Conservation (phyloP, 2,797 vertebrate species). For the Oophaga sylvatica region DNA sequence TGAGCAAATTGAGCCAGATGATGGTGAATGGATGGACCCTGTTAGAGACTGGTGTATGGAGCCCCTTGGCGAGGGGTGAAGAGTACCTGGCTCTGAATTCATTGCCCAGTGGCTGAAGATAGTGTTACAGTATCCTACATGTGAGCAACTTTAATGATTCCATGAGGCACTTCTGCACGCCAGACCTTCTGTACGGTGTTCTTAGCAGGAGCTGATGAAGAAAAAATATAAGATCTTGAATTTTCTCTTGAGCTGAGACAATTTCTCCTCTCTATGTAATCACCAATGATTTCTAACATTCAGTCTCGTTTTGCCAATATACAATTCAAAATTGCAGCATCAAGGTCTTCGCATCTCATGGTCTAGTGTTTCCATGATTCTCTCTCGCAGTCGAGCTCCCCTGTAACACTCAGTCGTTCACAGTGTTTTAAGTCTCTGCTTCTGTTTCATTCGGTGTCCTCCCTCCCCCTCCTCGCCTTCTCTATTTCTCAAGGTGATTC, state of each 20-base stretch:
- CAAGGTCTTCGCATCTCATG: neutral
- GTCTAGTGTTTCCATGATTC: neutral
- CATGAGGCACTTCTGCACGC: conserved; percentile 26
- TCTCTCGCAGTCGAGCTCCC: neutral
- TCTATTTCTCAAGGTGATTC: conserved; percentile 58
- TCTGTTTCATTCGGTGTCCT: conserved; percentile 29
- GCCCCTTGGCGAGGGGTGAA: conserved; percentile 60
- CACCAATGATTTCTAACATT: conserved; percentile 19
- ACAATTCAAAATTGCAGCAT: neutral
- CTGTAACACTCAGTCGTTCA: conserved; percentile 17
- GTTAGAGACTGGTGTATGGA: conserved; percentile 49
- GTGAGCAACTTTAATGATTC: neutral
- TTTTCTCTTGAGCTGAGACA: neutral
- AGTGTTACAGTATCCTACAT: conserved; percentile 64
- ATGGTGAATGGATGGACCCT: conserved; percentile 65
- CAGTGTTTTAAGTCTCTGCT: conserved; percentile 47
- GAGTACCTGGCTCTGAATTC: conserved; percentile 61
- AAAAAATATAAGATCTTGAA: conserved; percentile 2
- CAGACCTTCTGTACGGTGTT: neutral
- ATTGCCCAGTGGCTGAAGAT: conserved; percentile 59
- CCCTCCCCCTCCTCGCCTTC: conserved; percentile 34
- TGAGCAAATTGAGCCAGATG: conserved; percentile 64
- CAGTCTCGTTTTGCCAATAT: neutral
- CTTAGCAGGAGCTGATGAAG: neutral
- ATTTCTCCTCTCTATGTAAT: neutral